Percentiles rank a stretch among this genome's conserved stretches.
These are phyloP conservation scores for Myotis yumanensis DNA, from an alignment of 2,113 vertebrate species.

Conservation along the genomic window DNA sequence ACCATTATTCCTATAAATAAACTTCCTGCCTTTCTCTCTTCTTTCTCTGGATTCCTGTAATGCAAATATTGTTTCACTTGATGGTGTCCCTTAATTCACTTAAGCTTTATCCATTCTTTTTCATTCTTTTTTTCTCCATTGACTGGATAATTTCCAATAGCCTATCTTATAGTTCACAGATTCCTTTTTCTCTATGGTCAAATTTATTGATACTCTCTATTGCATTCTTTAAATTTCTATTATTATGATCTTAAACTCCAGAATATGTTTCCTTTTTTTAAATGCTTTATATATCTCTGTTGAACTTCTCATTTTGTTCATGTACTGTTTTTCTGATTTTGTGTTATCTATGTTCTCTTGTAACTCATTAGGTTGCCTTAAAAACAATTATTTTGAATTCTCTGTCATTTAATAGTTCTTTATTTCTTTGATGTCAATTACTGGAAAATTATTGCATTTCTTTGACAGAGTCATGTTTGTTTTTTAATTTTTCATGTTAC, in stretches of 20 bases:
- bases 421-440: conserved; percentile 6
- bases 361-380: neutral
- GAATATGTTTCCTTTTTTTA: neutral
- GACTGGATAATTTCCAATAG: neutral
- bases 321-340: neutral
- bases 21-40: neutral
- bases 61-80: neutral
- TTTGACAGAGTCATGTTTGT: neutral
- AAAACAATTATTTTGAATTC: neutral
- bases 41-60: neutral
- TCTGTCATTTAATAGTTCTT: neutral
- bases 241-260: neutral
- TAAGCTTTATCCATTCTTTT: neutral
- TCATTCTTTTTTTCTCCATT: neutral
- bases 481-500: neutral
- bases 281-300: neutral
- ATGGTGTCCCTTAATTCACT: neutral
- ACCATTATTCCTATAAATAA: neutral
- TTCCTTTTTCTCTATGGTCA: neutral
- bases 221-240: neutral
- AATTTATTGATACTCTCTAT: neutral
- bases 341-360: neutral
- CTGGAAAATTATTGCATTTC: neutral
- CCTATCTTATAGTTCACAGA: neutral
- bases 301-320: neutral